A percentile compares a stretch with the other conserved stretches of the same genome.
These are phyloP conservation scores for Microcebus jonahi DNA, from an alignment of 2,113 vertebrate species.

Conservation along the genomic window DNA sequence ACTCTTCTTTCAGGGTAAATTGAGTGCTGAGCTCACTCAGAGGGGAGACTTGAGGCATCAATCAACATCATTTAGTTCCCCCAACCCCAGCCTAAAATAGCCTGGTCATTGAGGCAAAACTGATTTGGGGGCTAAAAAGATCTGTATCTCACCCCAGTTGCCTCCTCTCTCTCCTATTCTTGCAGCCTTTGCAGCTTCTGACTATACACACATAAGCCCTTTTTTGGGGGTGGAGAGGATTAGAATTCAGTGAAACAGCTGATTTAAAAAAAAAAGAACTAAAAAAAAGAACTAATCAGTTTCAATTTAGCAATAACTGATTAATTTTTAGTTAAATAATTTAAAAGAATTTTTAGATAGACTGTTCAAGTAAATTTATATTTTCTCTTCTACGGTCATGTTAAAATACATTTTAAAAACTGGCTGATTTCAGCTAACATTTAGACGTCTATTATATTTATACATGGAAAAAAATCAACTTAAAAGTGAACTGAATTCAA, in stretches of 20 bases:
- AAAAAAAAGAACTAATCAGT: constrained; percentile 11
- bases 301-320: constrained; percentile 51
- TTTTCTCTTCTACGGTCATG: background rate
- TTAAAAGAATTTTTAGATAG: background rate
- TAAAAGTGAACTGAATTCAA: constrained; percentile 37
- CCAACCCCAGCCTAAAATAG: constrained; percentile 50
- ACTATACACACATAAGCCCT: constrained; percentile 44
- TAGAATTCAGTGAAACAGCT: constrained; percentile 72
- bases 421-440: background rate
- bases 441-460: constrained; percentile 1
- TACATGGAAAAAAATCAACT: background rate
- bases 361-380: background rate
- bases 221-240: constrained; percentile 17
- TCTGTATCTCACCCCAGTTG: constrained; percentile 46
- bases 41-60: background rate
- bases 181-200: constrained; percentile 13
- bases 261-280: constrained; percentile 52
- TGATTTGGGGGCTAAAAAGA: constrained; percentile 56
- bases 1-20: constrained; percentile 54
- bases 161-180: constrained; percentile 9
- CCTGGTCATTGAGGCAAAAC: constrained; percentile 67
- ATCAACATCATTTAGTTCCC: background rate
- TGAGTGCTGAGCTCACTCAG: constrained; percentile 49
- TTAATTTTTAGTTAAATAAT: constrained; percentile 45
- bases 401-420: background rate